These are phyloP conservation scores for Brachypodius melanocephalos DNA, from an alignment of 2,113 vertebrate genomes.

Conservation along the genomic window DNA sequence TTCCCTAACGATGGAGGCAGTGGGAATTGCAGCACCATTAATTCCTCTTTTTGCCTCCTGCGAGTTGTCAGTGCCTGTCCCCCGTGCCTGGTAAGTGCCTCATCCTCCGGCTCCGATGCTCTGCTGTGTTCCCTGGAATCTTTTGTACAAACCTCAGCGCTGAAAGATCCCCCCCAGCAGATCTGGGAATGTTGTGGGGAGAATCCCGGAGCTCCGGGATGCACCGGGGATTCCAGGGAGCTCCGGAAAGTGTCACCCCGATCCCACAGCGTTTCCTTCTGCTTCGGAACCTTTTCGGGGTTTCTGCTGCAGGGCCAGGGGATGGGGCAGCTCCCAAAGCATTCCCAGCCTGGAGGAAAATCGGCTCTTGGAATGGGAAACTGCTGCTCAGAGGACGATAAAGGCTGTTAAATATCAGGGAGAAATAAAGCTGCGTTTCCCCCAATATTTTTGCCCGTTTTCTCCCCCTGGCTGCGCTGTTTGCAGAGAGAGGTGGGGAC, in stretches of 20 bases:
- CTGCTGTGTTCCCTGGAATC: not conserved
- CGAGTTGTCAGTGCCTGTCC: not conserved
- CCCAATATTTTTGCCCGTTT: fast-evolving
- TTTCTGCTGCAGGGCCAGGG: not conserved
- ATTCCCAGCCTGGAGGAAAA: not conserved
- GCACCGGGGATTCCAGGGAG: not conserved
- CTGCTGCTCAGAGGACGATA: not conserved
- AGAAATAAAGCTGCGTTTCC: not conserved
- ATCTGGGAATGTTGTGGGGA: not conserved
- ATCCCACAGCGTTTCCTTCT: not conserved
- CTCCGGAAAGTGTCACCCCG: not conserved
- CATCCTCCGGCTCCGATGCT: not conserved
- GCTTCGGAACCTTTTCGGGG: not conserved
- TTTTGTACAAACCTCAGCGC: not conserved
- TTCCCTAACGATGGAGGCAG: not conserved
- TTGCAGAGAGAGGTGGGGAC: not conserved
- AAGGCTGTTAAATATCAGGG: constrained; percentile 12
- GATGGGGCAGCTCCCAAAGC: not conserved
- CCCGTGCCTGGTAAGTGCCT: not conserved
- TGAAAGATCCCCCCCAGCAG: not conserved
- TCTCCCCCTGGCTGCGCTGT: fast-evolving
- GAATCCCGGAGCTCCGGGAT: not conserved
- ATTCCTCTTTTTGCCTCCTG: not conserved
- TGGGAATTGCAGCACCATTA: constrained; percentile 30
- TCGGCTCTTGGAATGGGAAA: not conserved